phyloP scores from a whole-genome alignment of 2,888 invertebrate genomes.

The Nesidiocoris tenuis region DNA sequence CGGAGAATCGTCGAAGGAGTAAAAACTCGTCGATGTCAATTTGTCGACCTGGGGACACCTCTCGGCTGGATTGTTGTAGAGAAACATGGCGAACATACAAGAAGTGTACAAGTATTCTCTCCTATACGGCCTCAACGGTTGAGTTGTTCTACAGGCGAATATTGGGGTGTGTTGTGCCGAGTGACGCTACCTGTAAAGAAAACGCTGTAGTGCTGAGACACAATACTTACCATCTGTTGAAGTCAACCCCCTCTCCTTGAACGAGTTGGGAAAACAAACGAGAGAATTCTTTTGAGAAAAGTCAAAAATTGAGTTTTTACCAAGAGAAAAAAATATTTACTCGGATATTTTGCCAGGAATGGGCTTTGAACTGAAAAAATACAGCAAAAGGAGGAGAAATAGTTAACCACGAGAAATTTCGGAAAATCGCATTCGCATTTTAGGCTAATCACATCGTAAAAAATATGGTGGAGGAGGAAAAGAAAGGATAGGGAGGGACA shows the following conservation, averaged over 20 bases:
- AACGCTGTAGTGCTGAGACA: slow-evolving; percentile 50
- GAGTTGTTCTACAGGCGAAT: slow-evolving; percentile 27
- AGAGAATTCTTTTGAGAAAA: slow-evolving; percentile 14
- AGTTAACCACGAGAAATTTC: not conserved
- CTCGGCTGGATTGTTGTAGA: slow-evolving; percentile 20
- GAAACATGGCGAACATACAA: slow-evolving; percentile 26
- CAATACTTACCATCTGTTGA: slow-evolving; percentile 45
- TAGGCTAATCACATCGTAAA: slow-evolving; percentile 8
- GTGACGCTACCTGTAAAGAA: slow-evolving; percentile 50
- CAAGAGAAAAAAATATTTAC: slow-evolving; percentile 27
- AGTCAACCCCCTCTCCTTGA: not conserved
- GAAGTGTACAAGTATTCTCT: slow-evolving; percentile 25
- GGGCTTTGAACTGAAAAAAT: not conserved
- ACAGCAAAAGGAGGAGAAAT: not conserved
- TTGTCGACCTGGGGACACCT: not conserved
- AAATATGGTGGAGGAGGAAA: slow-evolving; percentile 12
- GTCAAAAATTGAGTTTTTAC: slow-evolving; percentile 27
- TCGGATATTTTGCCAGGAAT: not conserved
- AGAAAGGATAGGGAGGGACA: slow-evolving; percentile 16
- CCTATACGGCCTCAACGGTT: slow-evolving; percentile 19
- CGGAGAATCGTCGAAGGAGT: not conserved
- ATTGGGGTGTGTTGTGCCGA: slow-evolving; percentile 23
- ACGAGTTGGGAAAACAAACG: not conserved
- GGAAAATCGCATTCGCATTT: not conserved
- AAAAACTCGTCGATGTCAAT: not conserved